Evolutionary conservation across 92 coral and sea anemone species (phyloP), one percentile per base, ranked within the genome.

Genomic region (Scolanthus callimorphus): DNA sequence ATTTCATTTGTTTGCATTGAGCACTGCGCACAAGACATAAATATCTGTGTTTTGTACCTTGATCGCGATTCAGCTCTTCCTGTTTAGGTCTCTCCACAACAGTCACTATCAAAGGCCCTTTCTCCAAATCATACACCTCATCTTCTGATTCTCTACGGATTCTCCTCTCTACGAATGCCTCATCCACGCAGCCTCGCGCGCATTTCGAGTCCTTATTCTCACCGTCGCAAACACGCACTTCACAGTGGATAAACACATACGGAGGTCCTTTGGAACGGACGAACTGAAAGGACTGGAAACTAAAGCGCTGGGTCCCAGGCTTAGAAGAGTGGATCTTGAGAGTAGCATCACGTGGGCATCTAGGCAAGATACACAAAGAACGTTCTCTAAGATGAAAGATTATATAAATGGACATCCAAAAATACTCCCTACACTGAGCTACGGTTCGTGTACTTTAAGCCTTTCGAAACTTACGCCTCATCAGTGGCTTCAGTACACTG

Each of bases 191-290:
- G 1, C 77, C 77, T 52, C 27, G 59, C 28, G 69, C 80, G 54
- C 88, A 81, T 4, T 61, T 57, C 1, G 88, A 81, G 67, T 39
- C 17, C 3, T 27, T 57, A 48, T 81, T 69, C 1, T 58, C 39
- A 17, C 73, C 88, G 21, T 81, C 62, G 46, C 88, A 81, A 37
- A 81, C 39, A 38, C 62, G 59, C 12, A 81, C 82, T 13, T 49
- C 69, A 66, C 88, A 81, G 34, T 81, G 88, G 28, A 81, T 60
- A 44, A 81, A 81, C 31, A 81, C 78, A 60, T 61, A 74, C 20
- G 88, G 63, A 39, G 51, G 41, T 11, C 66, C 57, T 22, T 45
- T 57, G 19, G 75, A 68, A 27, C 29, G 37, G 28, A 81, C 68
- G 34, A 60, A 81, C 54, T 81, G 77, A 51, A 81, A 81, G 44